phyloP scores from a whole-genome alignment of 2,797 vertebrate species.

The Anomalospiza imberbis region DNA sequence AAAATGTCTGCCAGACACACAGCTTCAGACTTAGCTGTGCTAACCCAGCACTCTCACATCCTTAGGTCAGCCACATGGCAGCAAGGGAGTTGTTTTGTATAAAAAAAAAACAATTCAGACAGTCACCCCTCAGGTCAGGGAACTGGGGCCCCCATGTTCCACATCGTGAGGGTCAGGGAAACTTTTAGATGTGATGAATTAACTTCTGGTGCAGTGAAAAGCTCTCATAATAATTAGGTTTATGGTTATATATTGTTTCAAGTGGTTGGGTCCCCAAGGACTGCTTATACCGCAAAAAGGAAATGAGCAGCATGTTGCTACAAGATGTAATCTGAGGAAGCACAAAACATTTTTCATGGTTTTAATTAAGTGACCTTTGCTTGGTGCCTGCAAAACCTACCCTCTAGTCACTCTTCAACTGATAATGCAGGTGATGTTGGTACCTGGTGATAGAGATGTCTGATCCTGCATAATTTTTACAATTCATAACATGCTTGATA shows the following conservation, averaged over 20 bases:
- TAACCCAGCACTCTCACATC: background rate
- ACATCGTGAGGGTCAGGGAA: background rate
- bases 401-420: background rate
- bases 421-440: background rate
- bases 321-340: background rate
- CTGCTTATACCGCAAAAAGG: background rate
- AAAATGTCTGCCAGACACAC: background rate
- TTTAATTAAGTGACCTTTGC: background rate
- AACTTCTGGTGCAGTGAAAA: background rate
- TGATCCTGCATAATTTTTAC: background rate
- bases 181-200: background rate
- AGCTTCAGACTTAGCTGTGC: background rate
- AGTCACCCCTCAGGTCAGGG: background rate
- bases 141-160: background rate
- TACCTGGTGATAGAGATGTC: background rate
- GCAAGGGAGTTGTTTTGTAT: background rate
- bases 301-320: background rate
- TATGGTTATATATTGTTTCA: background rate
- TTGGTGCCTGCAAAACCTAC: background rate
- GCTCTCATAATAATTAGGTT: background rate
- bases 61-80: background rate
- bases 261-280: background rate
- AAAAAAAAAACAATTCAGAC: background rate
- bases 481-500: background rate
- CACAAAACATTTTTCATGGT: background rate